phyloP scores from a whole-genome alignment of 2,797 vertebrate genomes.

The Stomatorhinus walkeri region DNA sequence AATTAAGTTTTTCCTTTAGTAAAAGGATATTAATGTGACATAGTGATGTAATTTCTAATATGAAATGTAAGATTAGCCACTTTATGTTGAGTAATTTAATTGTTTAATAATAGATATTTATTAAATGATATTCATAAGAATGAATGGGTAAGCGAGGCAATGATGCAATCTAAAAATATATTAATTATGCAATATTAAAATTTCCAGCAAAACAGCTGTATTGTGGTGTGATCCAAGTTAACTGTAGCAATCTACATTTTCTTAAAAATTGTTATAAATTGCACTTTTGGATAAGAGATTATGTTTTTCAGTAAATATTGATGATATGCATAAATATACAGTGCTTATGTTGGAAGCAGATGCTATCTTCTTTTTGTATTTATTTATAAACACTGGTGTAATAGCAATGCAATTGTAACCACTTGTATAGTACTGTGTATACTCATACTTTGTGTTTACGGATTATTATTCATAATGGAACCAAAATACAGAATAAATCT shows the following conservation, averaged over 20 bases:
- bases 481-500: conserved; percentile 1
- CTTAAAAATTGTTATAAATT: not conserved
- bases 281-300: not conserved
- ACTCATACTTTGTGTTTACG: not conserved
- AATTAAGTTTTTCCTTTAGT: not conserved
- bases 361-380: not conserved
- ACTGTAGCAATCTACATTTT: not conserved
- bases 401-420: not conserved
- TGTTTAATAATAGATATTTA: not conserved
- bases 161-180: not conserved
- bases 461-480: not conserved
- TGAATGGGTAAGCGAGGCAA: not conserved
- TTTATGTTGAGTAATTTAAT: not conserved
- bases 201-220: not conserved
- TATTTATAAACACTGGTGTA: not conserved
- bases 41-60: not conserved
- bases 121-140: not conserved
- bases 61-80: not conserved
- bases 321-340: conserved; percentile 5
- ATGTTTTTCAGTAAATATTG: conserved; percentile 5
- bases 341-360: not conserved
- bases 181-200: not conserved
- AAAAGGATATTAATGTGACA: not conserved
- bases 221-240: not conserved
- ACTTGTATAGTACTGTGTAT: not conserved